Percentiles rank a stretch among this genome's conserved stretches.
Conservation (phyloP, 92 coral and sea anemone species). For the Pocillopora grandis region DNA sequence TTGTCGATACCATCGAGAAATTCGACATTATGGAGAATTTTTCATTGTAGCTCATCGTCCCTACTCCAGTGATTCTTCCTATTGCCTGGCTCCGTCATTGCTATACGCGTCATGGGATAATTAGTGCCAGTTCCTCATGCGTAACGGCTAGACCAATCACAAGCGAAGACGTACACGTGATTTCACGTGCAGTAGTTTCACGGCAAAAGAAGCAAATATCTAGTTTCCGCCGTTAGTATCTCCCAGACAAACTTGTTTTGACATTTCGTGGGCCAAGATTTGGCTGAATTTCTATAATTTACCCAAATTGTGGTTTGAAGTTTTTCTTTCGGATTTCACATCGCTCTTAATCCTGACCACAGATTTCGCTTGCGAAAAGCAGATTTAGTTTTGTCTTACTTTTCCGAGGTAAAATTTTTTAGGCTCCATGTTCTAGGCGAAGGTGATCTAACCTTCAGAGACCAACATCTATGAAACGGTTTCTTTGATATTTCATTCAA, state of each 20-base stretch:
- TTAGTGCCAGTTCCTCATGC: slow-evolving; percentile 27
- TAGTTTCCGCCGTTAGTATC: slow-evolving; percentile 15
- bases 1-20: neutral
- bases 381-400: too few relatives aligned
- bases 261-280: neutral
- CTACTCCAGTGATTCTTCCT: slow-evolving; percentile 15
- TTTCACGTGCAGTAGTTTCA: slow-evolving; percentile 61
- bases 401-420: too few relatives aligned
- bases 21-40: neutral
- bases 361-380: too few relatives aligned
- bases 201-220: slow-evolving; percentile 6
- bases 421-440: too few relatives aligned
- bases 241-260: slow-evolving; percentile 19
- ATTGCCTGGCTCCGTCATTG: neutral
- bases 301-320: neutral
- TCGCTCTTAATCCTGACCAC: neutral
- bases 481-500: too few relatives aligned
- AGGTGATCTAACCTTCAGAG: too few relatives aligned
- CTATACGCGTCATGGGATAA: slow-evolving; percentile 8
- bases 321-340: neutral
- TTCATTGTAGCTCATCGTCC: neutral
- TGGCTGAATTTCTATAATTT: neutral
- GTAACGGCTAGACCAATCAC: slow-evolving; percentile 33
- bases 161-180: slow-evolving; percentile 31
- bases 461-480: too few relatives aligned